phyloP scores from a whole-genome alignment of 2,888 invertebrate genomes.

The Harpalus rufipes region DNA sequence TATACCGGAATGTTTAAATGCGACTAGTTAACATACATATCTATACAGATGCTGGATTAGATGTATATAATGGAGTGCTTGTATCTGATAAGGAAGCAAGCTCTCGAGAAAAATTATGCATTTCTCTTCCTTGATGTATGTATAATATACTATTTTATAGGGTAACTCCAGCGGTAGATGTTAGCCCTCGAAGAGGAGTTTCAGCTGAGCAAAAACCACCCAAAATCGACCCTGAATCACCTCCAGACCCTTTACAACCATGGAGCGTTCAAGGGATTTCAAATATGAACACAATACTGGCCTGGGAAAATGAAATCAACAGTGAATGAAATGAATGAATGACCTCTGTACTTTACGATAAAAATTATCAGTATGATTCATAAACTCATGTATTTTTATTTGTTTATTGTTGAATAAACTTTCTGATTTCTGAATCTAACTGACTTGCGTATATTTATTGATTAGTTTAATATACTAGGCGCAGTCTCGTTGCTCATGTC shows the following conservation, averaged over 20 bases:
- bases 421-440: not conserved
- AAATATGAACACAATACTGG: conserved; percentile 85
- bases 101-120: too few relatives aligned
- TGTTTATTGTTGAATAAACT: conserved; percentile 26
- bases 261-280: conserved; percentile 86
- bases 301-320: conserved; percentile 81
- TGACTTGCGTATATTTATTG: conserved; percentile 24
- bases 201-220: conserved; percentile 75
- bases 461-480: conserved; percentile 10
- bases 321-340: conserved; percentile 74
- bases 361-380: conserved; percentile 42
- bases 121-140: not conserved
- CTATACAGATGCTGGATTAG: too few relatives aligned
- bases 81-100: too few relatives aligned
- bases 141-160: conserved; percentile 73
- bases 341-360: conserved; percentile 12
- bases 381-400: not conserved
- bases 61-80: too few relatives aligned
- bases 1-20: too few relatives aligned
- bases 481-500: conserved; percentile 24
- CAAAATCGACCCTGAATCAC: conserved; percentile 75
- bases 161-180: conserved; percentile 77
- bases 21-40: too few relatives aligned
- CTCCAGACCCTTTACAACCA: conserved; percentile 84
- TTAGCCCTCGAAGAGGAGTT: conserved; percentile 75